Conservation (phyloP, 2,797 vertebrate species). For the Scleropages formosus region DNA sequence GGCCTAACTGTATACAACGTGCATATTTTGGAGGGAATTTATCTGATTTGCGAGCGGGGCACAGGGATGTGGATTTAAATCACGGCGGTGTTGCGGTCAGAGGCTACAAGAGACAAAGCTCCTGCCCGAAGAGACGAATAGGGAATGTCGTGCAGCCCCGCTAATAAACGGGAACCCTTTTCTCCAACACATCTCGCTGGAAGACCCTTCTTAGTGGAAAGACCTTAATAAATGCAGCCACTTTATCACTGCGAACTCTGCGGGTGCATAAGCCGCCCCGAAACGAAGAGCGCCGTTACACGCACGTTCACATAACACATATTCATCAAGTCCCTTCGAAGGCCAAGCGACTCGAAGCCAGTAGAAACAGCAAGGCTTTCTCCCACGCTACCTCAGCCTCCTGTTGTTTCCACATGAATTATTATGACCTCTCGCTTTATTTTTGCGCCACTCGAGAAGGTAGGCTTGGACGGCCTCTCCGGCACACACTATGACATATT, state of each 20-base stretch:
- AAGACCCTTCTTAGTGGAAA: constrained; percentile 6
- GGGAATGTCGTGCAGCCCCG: constrained; percentile 45
- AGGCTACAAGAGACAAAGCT: background rate
- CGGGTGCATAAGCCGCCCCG: constrained; percentile 33
- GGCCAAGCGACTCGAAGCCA: constrained; percentile 22
- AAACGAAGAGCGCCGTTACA: constrained; percentile 32
- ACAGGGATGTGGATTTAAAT: too few relatives aligned
- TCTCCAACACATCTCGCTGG: background rate
- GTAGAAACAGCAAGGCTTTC: constrained; percentile 26
- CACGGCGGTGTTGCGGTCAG: background rate
- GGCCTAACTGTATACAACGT: too few relatives aligned
- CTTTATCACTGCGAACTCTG: constrained; percentile 37
- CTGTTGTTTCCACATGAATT: constrained; percentile 48
- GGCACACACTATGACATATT: constrained; percentile 30
- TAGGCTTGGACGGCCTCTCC: constrained; percentile 18
- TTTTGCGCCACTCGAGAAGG: constrained; percentile 2
- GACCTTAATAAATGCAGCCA: constrained; percentile 34
- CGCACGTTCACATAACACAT: constrained; percentile 31
- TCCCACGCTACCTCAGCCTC: constrained; percentile 28
- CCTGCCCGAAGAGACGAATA: background rate
- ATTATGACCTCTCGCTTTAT: constrained; percentile 30
- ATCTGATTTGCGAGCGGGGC: too few relatives aligned
- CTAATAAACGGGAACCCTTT: constrained; percentile 9
- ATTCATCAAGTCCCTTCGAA: constrained; percentile 44
- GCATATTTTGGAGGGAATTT: too few relatives aligned